Evolutionary conservation across 2,888 invertebrate species (phyloP).

Genomic region (Macrosiphum euphorbiae): DNA sequence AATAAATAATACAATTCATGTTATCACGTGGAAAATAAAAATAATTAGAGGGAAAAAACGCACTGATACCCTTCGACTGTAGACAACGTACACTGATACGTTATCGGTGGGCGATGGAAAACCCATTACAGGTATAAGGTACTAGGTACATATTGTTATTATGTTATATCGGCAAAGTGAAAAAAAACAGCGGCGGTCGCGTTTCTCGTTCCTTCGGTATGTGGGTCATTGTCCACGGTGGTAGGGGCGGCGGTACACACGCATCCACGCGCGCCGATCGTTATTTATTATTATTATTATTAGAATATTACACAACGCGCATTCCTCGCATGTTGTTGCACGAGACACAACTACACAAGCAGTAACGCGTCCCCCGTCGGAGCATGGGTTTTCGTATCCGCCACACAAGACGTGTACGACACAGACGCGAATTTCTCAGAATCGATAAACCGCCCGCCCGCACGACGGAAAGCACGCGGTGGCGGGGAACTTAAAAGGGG

Average conservation of each 20-base stretch:
- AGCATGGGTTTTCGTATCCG: not conserved
- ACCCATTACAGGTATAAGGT: not conserved
- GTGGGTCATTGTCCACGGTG: slow-evolving; percentile 63
- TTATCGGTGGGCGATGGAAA: not conserved
- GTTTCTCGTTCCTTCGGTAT: slow-evolving; percentile 52
- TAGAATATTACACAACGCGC: slow-evolving; percentile 52
- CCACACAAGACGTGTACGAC: not conserved
- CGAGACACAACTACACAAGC: slow-evolving; percentile 23
- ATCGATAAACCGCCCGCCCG: not conserved
- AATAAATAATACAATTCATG: too few relatives aligned
- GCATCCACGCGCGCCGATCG: slow-evolving; percentile 18
- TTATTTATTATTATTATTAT: slow-evolving; percentile 43
- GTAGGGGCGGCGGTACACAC: not conserved
- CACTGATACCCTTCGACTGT: not conserved
- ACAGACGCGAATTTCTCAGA: not conserved
- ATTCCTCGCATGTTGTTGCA: slow-evolving; percentile 53
- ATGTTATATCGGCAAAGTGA: not conserved
- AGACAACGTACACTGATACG: not conserved
- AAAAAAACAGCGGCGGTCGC: slow-evolving; percentile 36
- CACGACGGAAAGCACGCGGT: not conserved
- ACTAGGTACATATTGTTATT: not conserved
- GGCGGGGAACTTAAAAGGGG: not conserved
- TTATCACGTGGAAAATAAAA: not conserved
- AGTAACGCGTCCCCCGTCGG: not conserved
- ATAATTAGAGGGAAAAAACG: not conserved